These are phyloP conservation scores for Etheostoma cragini DNA, from an alignment of 2,113 vertebrate species.

Conservation along the genomic window DNA sequence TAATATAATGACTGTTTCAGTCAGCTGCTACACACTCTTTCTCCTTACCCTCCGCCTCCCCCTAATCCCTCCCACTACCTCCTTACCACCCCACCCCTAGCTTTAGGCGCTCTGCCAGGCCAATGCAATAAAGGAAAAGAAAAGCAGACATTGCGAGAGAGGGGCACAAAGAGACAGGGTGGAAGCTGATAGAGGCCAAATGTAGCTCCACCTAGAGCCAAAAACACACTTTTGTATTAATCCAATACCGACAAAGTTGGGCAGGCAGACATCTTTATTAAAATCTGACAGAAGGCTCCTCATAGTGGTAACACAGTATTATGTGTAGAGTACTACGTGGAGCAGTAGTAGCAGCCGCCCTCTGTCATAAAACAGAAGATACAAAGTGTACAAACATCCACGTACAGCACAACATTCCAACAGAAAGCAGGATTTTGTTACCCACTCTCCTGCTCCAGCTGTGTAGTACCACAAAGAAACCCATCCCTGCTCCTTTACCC, in stretches of 20 bases:
- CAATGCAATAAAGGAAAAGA: constrained; percentile 69
- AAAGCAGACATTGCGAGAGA: constrained; percentile 28
- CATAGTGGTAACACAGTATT: background rate
- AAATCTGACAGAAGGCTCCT: background rate
- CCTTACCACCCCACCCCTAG: constrained; percentile 60
- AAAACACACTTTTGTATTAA: constrained; percentile 3
- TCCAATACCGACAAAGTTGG: background rate
- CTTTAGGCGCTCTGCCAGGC: constrained; percentile 73
- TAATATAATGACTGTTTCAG: constrained; percentile 79
- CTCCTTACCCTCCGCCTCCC: constrained; percentile 36
- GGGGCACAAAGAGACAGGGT: constrained; percentile 22
- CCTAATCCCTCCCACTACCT: constrained; percentile 49
- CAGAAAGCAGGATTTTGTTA: constrained; percentile 67
- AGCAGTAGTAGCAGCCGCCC: background rate
- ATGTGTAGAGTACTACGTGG: background rate
- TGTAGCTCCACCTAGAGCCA: constrained; percentile 7
- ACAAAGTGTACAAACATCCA: constrained; percentile 39
- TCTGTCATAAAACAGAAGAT: background rate
- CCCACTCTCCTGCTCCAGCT: constrained; percentile 65
- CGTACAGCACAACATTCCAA: constrained; percentile 54
- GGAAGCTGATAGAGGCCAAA: constrained; percentile 18
- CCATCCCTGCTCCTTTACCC: constrained; percentile 70
- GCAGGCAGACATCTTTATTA: constrained; percentile 2
- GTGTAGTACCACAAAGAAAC: constrained; percentile 80
- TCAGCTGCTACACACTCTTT: constrained; percentile 66